phyloP scores from a whole-genome alignment of 2,888 invertebrate species.

The Tipula vernalis region DNA sequence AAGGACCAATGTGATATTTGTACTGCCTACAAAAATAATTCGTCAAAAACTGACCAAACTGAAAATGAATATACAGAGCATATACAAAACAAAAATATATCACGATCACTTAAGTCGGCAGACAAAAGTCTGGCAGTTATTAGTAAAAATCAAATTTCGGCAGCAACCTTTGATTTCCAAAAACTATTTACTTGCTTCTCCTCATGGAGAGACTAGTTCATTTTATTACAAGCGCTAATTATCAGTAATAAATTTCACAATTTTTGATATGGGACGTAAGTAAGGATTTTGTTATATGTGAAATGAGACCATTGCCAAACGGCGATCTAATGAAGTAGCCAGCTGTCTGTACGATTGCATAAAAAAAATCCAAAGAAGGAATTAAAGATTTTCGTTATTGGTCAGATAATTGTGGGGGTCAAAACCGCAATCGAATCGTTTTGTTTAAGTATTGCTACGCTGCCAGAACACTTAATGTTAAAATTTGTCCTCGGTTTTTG shows the following conservation, averaged over 20 bases:
- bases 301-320: too few relatives aligned
- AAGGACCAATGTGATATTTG: too few relatives aligned
- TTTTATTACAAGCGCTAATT: neutral
- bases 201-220: neutral
- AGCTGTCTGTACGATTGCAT: neutral
- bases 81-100: neutral
- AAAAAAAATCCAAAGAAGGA: constrained; percentile 13
- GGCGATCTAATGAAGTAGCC: neutral
- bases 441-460: constrained; percentile 20
- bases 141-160: too few relatives aligned
- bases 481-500: constrained; percentile 21
- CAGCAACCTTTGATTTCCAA: neutral
- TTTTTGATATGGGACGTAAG: neutral
- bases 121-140: too few relatives aligned
- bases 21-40: too few relatives aligned
- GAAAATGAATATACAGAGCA: neutral
- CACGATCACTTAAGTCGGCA: neutral
- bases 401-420: constrained; percentile 19
- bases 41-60: too few relatives aligned
- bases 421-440: constrained; percentile 19
- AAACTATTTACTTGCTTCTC: neutral
- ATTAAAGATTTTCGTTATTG: constrained; percentile 21
- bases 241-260: neutral
- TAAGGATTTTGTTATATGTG: neutral
- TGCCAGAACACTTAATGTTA: constrained; percentile 18